Conservation (phyloP, 2,888 invertebrate genomes). For the Drymonia ruficornis region DNA sequence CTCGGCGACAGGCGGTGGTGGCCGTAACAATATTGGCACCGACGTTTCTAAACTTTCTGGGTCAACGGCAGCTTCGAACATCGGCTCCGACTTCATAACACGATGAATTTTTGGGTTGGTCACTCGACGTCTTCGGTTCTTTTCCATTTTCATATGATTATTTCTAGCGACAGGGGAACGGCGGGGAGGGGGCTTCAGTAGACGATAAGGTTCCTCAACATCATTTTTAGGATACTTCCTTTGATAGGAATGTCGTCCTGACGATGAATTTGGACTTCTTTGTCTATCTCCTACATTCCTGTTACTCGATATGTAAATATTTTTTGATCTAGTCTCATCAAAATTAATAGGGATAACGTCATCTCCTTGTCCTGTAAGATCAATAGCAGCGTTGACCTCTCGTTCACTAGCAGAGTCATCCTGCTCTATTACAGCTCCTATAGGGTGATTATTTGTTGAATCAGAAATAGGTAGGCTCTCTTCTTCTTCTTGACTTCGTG, state of each 20-base stretch:
- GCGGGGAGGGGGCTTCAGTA: conserved; percentile 75
- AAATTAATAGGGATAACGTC: conserved; percentile 49
- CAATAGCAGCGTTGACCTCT: conserved; percentile 54
- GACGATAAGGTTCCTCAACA: conserved; percentile 69
- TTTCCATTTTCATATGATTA: conserved; percentile 54
- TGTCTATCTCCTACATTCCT: conserved; percentile 55
- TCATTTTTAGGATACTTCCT: conserved; percentile 68
- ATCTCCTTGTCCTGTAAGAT: conserved; percentile 57
- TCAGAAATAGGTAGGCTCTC: conserved; percentile 75
- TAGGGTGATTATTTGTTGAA: conserved; percentile 71
- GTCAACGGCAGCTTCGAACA: conserved; percentile 63
- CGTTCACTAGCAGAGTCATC: conserved; percentile 59
- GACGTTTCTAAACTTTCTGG: conserved; percentile 48
- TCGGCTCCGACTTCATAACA: conserved; percentile 64
- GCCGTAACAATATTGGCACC: conserved; percentile 59
- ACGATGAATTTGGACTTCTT: conserved; percentile 60
- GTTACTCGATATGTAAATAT: conserved; percentile 45
- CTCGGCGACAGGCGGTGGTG: conserved; percentile 61
- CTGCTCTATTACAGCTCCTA: conserved; percentile 79
- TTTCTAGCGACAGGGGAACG: conserved; percentile 52
- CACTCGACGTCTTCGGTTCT: conserved; percentile 59
- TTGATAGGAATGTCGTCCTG: conserved; percentile 56
- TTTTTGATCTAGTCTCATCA: conserved; percentile 60
- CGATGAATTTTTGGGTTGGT: conserved; percentile 62
- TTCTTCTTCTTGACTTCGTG: conserved; percentile 79